Base-by-base conservation (phyloP, 2,113 vertebrate species). In the Polypterus senegalus region DNA sequence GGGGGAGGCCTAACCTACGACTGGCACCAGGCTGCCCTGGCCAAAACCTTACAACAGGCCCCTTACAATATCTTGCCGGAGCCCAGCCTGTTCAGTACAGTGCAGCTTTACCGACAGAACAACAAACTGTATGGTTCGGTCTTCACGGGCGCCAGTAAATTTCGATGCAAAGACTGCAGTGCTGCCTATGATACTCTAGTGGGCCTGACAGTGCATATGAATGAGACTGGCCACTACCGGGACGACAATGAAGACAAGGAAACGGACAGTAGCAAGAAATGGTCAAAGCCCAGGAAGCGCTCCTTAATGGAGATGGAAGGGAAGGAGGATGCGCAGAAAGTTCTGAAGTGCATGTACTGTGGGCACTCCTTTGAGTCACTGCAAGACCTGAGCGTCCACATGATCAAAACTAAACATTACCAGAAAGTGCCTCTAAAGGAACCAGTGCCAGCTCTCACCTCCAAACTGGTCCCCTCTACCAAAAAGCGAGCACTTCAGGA, bases 341-440 rank as follows among this genome's bases (percentile, higher is more conserved):
- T 99, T 69, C 83, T 99, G 5, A 98, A 98, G 77, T 99, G 96
- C 76, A 99, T 99, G 96, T 99, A 99, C 77, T 99, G 96, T 45
- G 96, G 96, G 46, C 96, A 99, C 80, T 99, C 96, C 0, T 98
- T 99, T 48, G 96, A 99, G 77, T 99, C 96, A 60, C 70, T 99
- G 78, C 96, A 99, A 77, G 96, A 99, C 77, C 90, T 99, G 49
- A 99, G 96, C 0, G 96, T 98, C 67, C 96, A 99, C 78, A 99
- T 99, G 96, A 99, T 99, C 76, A 99, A 99, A 92, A 99, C 96
- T 63, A 99, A 99, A 89, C 96, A 99, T 89, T 99, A 99, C 92
- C 96, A 99, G 90, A 99, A 99, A 94, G 95, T 99, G 93, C 96
- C 96, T 94, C 94, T 99, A 72, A 99, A 99, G 89, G 96, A 99